These are phyloP conservation scores for Austrofundulus limnaeus DNA, from an alignment of 2,113 vertebrate genomes.

Conservation along the genomic window DNA sequence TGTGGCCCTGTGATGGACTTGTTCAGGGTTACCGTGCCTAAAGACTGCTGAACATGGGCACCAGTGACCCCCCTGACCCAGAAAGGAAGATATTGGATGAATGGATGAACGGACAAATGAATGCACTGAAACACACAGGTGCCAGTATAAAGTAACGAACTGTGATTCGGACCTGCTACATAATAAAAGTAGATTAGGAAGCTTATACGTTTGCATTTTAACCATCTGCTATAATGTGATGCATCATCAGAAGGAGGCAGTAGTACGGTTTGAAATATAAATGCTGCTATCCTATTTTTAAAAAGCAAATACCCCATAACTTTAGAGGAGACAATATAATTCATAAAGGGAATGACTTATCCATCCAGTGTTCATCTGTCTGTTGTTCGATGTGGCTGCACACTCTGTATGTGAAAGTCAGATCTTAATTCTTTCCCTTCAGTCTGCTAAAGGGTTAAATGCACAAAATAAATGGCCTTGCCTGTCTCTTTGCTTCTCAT, in stretches of 20 bases:
- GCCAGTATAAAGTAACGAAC: no score
- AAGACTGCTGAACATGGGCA: no score
- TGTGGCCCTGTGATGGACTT: no score
- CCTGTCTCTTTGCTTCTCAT: slow-evolving; percentile 32
- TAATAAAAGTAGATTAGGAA: no score
- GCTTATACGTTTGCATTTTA: background rate
- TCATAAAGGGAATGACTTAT: slow-evolving; percentile 67
- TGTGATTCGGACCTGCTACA: no score
- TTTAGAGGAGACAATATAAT: slow-evolving; percentile 48
- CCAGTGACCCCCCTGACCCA: no score
- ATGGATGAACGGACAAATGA: no score
- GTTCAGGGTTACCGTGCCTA: no score
- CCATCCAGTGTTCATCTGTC: slow-evolving; percentile 24
- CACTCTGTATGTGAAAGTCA: slow-evolving; percentile 28
- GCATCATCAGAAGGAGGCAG: slow-evolving; percentile 1
- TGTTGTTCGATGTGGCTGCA: slow-evolving; percentile 29
- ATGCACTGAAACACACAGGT: no score
- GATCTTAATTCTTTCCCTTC: slow-evolving; percentile 39
- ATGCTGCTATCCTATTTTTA: background rate
- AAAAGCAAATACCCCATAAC: slow-evolving; percentile 25
- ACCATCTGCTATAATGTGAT: slow-evolving; percentile 24
- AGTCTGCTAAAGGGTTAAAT: slow-evolving; percentile 26
- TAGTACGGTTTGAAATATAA: slow-evolving; percentile 16
- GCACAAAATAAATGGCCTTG: slow-evolving; percentile 18
- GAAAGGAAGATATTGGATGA: no score